Percentiles rank a stretch among this genome's conserved stretches.
These are phyloP conservation scores for Catharus ustulatus DNA, from an alignment of 2,797 vertebrate species.

Conservation along the genomic window DNA sequence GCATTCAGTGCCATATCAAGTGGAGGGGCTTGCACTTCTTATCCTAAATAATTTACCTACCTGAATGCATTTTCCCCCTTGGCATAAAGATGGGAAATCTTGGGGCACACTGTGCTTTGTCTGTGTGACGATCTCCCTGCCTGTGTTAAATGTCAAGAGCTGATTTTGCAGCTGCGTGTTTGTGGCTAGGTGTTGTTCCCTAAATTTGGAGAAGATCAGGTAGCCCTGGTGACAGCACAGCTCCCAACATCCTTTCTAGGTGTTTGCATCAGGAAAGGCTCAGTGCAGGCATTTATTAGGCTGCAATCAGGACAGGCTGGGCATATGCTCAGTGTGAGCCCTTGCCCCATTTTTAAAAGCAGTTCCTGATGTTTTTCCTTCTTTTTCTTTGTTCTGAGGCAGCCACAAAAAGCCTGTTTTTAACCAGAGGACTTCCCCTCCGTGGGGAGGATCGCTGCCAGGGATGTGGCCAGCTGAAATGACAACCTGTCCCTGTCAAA, in stretches of 20 bases:
- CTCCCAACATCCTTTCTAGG: neutral
- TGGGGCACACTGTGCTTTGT: accelerated
- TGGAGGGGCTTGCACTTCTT: neutral
- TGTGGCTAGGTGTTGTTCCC: neutral
- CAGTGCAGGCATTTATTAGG: neutral
- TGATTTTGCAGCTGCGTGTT: neutral
- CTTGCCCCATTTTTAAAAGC: neutral
- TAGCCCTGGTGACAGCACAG: neutral
- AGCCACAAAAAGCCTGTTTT: neutral
- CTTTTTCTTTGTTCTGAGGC: neutral
- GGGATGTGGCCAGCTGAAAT: neutral
- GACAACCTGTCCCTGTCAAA: neutral
- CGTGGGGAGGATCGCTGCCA: neutral
- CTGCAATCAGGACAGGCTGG: neutral
- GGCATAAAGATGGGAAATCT: accelerated
- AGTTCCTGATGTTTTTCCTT: neutral
- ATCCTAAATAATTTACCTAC: neutral
- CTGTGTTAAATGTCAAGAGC: neutral
- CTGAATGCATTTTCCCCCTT: neutral
- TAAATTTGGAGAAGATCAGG: neutral
- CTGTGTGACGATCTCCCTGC: accelerated
- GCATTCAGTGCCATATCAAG: accelerated
- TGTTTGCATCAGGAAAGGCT: neutral
- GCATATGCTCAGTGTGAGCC: accelerated
- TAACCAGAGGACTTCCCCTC: accelerated